These are phyloP conservation scores for Pseudochromis fuscus DNA, from an alignment of 2,797 vertebrate genomes.

Conservation along the genomic window DNA sequence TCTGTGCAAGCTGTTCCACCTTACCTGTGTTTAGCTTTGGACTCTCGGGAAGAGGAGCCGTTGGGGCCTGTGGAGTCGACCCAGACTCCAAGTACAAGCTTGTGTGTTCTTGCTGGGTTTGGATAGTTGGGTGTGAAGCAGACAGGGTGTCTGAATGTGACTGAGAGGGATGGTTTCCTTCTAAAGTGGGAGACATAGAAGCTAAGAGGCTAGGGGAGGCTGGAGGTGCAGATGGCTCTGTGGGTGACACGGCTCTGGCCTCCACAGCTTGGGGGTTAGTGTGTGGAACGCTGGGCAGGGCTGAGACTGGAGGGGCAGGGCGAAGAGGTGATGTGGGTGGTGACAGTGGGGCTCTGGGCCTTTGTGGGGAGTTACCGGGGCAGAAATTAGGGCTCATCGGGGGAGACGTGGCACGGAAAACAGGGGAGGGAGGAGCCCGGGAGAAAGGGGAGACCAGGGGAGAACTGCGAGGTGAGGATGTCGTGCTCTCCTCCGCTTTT, in stretches of 20 bases:
- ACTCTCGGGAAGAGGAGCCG: slow-evolving; percentile 61
- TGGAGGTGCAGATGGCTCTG: slow-evolving; percentile 68
- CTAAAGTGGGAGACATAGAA: slow-evolving; percentile 46
- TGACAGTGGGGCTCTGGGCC: slow-evolving; percentile 53
- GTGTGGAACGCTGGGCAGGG: slow-evolving; percentile 51
- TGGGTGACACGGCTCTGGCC: slow-evolving; percentile 48
- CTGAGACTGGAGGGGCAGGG: slow-evolving; percentile 55
- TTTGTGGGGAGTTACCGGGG: slow-evolving; percentile 65
- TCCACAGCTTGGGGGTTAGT: slow-evolving; percentile 39
- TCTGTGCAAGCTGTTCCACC: neutral
- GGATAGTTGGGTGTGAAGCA: slow-evolving; percentile 43
- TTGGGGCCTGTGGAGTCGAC: slow-evolving; percentile 51
- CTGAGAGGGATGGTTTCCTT: slow-evolving; percentile 26
- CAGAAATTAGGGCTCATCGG: slow-evolving; percentile 75
- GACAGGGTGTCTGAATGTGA: slow-evolving; percentile 37
- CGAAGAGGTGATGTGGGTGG: slow-evolving; percentile 70
- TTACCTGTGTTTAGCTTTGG: slow-evolving; percentile 76
- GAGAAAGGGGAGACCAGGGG: slow-evolving; percentile 83
- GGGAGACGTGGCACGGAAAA: slow-evolving; percentile 70
- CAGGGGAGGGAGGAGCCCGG: slow-evolving; percentile 71
- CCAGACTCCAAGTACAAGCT: slow-evolving; percentile 57
- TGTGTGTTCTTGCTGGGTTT: slow-evolving; percentile 45
- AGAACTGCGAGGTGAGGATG: slow-evolving; percentile 78
- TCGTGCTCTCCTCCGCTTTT: slow-evolving; percentile 72
- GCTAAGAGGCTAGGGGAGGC: slow-evolving; percentile 71